Conservation (phyloP, 2,888 invertebrate genomes). For the Congeria kusceri region DNA sequence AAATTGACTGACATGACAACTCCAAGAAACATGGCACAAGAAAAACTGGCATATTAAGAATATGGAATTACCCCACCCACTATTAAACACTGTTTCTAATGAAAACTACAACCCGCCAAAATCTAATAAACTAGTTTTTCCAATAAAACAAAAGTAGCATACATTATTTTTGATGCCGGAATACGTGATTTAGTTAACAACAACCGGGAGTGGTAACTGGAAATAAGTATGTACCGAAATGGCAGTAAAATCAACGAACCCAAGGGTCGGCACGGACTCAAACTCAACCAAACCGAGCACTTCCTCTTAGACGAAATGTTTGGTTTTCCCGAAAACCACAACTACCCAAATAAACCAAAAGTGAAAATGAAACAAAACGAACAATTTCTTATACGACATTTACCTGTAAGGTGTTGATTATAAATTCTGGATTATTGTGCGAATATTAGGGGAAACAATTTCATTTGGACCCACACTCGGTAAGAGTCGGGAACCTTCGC, state of each 20-base stretch:
- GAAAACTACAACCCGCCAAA: slow-evolving; percentile 67
- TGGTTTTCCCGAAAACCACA: too few species aligned
- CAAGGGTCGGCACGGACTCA: slow-evolving; percentile 46
- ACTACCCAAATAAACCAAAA: too few species aligned
- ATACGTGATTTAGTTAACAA: too few species aligned
- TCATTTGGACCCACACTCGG: not conserved
- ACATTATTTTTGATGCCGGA: too few species aligned
- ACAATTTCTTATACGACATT: not conserved
- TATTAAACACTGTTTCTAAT: slow-evolving; percentile 51
- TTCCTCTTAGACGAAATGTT: slow-evolving; percentile 29
- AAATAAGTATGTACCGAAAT: too few species aligned
- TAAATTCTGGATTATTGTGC: not conserved
- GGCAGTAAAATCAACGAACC: slow-evolving; percentile 13
- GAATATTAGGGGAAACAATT: not conserved
- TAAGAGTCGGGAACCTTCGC: slow-evolving; percentile 67
- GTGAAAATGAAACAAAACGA: not conserved
- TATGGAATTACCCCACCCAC: slow-evolving; percentile 54
- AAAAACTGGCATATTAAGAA: too few species aligned
- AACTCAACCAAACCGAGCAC: slow-evolving; percentile 47
- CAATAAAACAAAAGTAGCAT: slow-evolving; percentile 56
- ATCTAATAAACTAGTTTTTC: slow-evolving; percentile 42
- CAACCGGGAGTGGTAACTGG: too few species aligned
- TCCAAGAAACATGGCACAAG: too few species aligned
- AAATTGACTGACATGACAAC: too few species aligned
- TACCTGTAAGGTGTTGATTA: not conserved